A percentile compares a stretch with the other conserved stretches of the same genome.
Evolutionary conservation across 2,888 invertebrate species (phyloP).

Genomic region (Graphium colonna): DNA sequence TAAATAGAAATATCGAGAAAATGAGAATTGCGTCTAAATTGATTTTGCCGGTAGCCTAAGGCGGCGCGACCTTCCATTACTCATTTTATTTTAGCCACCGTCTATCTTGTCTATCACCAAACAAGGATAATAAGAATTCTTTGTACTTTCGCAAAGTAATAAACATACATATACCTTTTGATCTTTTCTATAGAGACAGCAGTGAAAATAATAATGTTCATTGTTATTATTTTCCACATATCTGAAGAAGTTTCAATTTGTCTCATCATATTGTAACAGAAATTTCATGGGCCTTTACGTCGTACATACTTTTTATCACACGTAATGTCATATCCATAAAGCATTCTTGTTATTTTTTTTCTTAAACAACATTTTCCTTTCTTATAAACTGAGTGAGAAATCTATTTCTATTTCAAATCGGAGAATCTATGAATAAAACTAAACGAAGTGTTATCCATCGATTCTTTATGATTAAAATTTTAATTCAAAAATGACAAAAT

Average conservation of each 20-base stretch:
- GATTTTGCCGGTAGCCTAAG: slow-evolving; percentile 53
- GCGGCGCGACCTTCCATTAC: slow-evolving; percentile 47
- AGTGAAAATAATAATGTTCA: slow-evolving; percentile 22
- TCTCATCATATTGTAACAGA: slow-evolving; percentile 18
- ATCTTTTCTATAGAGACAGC: slow-evolving; percentile 31
- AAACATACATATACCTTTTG: slow-evolving; percentile 33
- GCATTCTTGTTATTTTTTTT: too few relatives aligned
- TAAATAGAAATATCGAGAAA: slow-evolving; percentile 47
- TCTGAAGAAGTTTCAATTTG: slow-evolving; percentile 20
- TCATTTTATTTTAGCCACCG: slow-evolving; percentile 40
- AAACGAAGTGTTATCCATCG: background rate
- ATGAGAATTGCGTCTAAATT: slow-evolving; percentile 57
- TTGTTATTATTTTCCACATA: slow-evolving; percentile 22
- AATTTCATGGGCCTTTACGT: slow-evolving; percentile 18
- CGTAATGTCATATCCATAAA: background rate
- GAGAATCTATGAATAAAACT: background rate
- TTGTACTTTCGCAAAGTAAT: slow-evolving; percentile 33
- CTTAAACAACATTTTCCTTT: background rate
- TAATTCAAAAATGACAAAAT: background rate
- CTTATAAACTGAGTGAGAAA: too few relatives aligned
- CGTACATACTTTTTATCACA: background rate
- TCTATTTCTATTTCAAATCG: too few relatives aligned
- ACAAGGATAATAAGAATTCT: slow-evolving; percentile 28
- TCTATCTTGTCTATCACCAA: slow-evolving; percentile 35
- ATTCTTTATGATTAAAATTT: background rate